Evolutionary conservation across 2,113 vertebrate species (phyloP), one percentile per base, ranked within the genome.

Genomic region (Saccopteryx bilineata): DNA sequence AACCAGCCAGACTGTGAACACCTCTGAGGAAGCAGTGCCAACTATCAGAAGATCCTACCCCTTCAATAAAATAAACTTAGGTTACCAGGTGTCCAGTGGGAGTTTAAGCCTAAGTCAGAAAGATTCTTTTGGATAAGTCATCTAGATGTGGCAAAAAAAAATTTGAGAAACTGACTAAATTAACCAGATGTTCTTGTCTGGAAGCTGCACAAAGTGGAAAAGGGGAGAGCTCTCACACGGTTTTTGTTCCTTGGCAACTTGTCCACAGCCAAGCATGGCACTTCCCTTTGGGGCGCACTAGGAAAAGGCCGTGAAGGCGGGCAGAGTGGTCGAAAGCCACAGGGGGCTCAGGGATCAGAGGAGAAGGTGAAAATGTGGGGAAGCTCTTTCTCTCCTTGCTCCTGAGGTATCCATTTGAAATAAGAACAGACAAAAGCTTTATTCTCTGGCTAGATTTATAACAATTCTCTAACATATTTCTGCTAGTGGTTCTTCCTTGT

Each of bases 401-500:
- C 69, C 26, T 50, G 80, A 65, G 31, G 33, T 76, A 19, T 54
- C 26, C 28, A 61, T 54, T 17, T 10, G 17, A 66, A 89, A 24
- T 39, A 87, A 75, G 24, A 87, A 28, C 0, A 83, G 56, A 72
- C n/a, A 74, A 46, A 63, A 60, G 52, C 15, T 61, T 74, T 54
- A 56, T 18, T 79, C 54, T 60, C 0, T 52, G 33, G 31, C 23
- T 68, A 61, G 26, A 4, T 33, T 13, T 76, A 33, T 48, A 86
- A 50, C 52, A 82, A 50, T 46, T 33, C 58, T 81, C n/a, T 83
- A 75, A 92, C 8, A 46, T 28, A 61, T 54, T 96, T 94, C 39
- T 76, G 19, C 18, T 48, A 95, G 48, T 8, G 14, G 46, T 58
- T 89, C 26, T 24, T 87, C 76, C 65, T 71, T 81, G 2, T 60